Base-by-base conservation (phyloP, 30 jellyfish, hydroid and myxozoan genomes). In the Phacellophora camtschatica region DNA sequence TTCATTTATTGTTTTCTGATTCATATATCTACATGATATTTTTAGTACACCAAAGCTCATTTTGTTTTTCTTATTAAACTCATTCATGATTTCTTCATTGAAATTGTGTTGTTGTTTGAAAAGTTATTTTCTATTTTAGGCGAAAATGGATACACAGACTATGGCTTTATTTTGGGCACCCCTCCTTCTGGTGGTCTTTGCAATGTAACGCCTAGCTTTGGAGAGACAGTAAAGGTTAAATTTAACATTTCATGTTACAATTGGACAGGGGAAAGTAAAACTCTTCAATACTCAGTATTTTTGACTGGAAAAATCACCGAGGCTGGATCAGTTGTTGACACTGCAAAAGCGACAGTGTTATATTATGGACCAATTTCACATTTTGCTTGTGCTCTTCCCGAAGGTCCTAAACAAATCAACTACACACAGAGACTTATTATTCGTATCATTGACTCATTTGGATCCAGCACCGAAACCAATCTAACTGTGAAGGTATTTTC, bases 121-220 rank as follows among this genome's bases (percentile, higher is more conserved):
- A 7, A 22, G 11, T 19, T 53, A 10, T 7, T 15, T 64, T 64
- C 66, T 29, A 33, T n/a, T n/a, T n/a, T 28, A 66, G 80, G 80
- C 27, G 61, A 66, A 1, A 31, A 66, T 7, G 80, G 80, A 10
- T 66, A 66, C 57, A 10, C 37, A 1, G 80, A 66, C 55, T 66
- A 36, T 27, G 46, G 36, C 11, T 66, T 66, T 13, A 10, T 7
- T 7, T 24, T 66, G 37, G 12, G 32, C 10, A 34, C 11, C 24
- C 59, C 59, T 16, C 80, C 80, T 30, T 66, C 11, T 13, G 80
- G 80, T 8, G 80, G 80, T 7, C 37, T 0, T 24, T 66, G 80
- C 33, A 36, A 66, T 20, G 80, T 66, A 4, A 34, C 59, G 9
- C 80, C 80, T 10, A 24, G 1, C 8, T 25, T 41, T 33, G 80